Evolutionary conservation across 2,113 vertebrate species (phyloP).

Genomic region (Martes martes): DNA sequence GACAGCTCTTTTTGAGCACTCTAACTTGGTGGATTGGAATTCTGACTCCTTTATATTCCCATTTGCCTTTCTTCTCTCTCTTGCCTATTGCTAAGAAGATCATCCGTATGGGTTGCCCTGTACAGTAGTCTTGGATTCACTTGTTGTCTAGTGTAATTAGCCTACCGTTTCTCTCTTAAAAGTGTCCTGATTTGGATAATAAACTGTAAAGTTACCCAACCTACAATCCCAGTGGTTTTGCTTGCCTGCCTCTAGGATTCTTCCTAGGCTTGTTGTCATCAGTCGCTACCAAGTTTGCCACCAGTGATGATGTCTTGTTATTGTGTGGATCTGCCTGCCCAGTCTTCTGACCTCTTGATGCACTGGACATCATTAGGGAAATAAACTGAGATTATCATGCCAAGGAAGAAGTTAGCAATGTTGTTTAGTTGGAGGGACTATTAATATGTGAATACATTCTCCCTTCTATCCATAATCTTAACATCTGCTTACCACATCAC

Average conservation of each 20-base stretch:
- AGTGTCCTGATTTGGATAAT: background rate
- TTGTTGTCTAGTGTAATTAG: background rate
- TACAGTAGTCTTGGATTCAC: background rate
- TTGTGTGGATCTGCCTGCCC: background rate
- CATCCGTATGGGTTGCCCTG: background rate
- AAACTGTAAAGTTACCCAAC: background rate
- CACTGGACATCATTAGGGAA: background rate
- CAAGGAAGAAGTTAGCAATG: background rate
- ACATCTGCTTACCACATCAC: constrained; percentile 12
- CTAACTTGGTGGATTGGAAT: background rate
- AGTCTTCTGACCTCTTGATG: background rate
- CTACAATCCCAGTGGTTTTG: background rate
- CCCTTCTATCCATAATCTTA: background rate
- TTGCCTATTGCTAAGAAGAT: background rate
- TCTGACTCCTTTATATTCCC: background rate
- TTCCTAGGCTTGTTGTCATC: background rate
- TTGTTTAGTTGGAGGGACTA: background rate
- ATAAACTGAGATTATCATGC: background rate
- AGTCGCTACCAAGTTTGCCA: background rate
- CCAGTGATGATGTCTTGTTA: background rate
- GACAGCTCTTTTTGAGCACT: background rate
- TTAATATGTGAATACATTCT: background rate
- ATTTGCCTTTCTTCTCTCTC: background rate
- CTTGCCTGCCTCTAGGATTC: background rate
- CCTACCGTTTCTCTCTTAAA: background rate